Conservation (phyloP, 2,113 vertebrate species). For the Macquaria ambigua region DNA sequence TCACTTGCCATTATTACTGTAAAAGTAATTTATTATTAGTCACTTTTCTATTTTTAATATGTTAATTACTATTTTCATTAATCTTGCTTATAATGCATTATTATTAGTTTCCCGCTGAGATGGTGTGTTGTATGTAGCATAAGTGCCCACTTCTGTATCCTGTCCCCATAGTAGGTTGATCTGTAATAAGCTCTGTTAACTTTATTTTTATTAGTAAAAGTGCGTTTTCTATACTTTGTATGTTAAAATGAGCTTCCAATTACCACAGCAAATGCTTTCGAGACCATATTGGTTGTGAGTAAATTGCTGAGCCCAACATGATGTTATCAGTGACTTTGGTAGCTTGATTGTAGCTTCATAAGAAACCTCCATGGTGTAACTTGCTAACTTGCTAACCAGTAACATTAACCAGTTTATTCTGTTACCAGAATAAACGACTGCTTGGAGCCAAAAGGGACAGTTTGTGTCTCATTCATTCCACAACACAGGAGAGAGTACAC, state of each 20-base stretch:
- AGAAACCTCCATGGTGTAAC: no score
- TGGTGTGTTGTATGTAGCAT: not conserved
- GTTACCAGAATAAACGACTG: no score
- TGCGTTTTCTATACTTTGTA: not conserved
- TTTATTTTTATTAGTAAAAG: not conserved
- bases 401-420: no score
- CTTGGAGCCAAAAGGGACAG: no score
- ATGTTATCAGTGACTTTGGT: no score
- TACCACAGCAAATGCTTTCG: not conserved
- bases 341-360: no score
- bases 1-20: not conserved
- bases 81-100: not conserved
- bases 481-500: no score
- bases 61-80: not conserved
- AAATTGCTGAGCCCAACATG: no score
- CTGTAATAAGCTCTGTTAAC: not conserved
- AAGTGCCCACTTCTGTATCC: not conserved
- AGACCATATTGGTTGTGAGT: no score
- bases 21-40: not conserved
- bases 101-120: not conserved
- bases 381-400: no score
- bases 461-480: no score
- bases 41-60: not conserved
- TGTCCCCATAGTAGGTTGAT: not conserved
- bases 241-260: not conserved